Evolutionary conservation across 2,797 vertebrate genomes (phyloP), one percentile per base, ranked within the genome.

Genomic region (Artibeus jamaicensis): DNA sequence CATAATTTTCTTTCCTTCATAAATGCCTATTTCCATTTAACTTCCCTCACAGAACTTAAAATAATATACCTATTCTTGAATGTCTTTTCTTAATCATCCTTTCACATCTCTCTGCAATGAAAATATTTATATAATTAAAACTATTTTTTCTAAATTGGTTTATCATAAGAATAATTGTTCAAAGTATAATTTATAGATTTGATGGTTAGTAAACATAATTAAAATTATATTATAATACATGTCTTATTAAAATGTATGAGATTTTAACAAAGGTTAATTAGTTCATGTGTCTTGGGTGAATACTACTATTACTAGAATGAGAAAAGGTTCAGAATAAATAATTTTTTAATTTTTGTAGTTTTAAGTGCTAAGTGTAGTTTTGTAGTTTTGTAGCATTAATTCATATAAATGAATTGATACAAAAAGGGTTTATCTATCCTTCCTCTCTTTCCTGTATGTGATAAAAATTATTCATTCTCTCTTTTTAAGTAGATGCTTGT

Each of bases 121-220:
- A 83, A 89, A 74, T 68, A 37, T 18, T 50, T 44, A 78, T 48
- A 26, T 57, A 42, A 92, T 22, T 81, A 68, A 53, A 89, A 73
- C 37, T n/a, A 44, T 62, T 39, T 67, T 48, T 90, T 94, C 18
- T 79, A 57, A 55, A 21, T 93, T 83, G 22, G 2, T 9, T 84
- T 96, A 84, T 82, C n/a, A 53, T 48, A 93, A 57, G 92, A 24
- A 50, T 93, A 62, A 89, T 55, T 65, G 26, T 59, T 86, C n/a
- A 95, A 95, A 74, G n/a, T 9, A n/a, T 26, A 65, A 84, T 83
- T 59, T 89, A 42, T 50, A 91, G 22, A 82, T 86, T 76, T 50
- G 11, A 29, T 94, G 29, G 50, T 67, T 62, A 67, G n/a, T 59
- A 85, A 85, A 55, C 16, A 55, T 62, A 79, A 34, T 16, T 79